Evolutionary conservation across 1,140 invertebrate species (phyloP), one percentile per base, ranked within the genome.

Genomic region (Drosophila sulfurigaster): DNA sequence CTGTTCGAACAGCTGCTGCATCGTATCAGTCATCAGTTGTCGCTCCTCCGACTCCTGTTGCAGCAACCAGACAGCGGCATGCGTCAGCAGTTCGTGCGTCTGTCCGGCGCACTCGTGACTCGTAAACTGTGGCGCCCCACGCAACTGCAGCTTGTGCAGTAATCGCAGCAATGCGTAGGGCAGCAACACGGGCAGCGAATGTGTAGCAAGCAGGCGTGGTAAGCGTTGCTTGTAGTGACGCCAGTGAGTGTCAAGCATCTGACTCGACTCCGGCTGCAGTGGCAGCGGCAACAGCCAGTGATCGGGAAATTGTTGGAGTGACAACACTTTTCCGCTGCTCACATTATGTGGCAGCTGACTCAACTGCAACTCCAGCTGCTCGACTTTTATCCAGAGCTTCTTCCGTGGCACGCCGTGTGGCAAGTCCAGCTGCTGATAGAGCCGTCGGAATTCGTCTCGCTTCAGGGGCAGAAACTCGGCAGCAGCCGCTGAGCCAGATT

Each of bases 1-100:
- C 5, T 45, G 45, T 5, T 2, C 30, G 48, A 86, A 88, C 0
- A 86, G 15, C 1, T 20, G 16, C n/a, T 68, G 76, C 6, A 87
- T 3, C 0, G 54, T 30, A 2, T 32, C 35, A 25, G 72, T 57
- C 30, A 32, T 25, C 15, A 25, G 28, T 10, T 45, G 54, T 1
- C 35, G 54, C n/a, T 56, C 11, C 8, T 15, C 10, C 4, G 5
- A 30, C n/a, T 73, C 35, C 46, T 64, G 38, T 15, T 82, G 46
- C 51, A 82, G 28, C 32, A 82, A 28, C 82, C 82, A 86, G 0
- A 52, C 71, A 2, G 68, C 28, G 1, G 82, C 79, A 25, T 87
- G 82, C n/a, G 67, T 62, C 46, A 86, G 20, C 20, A 86, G 30
- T 15, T 59, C 41, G 0, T 79, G 76, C 10, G 67, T 6, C 13